Conservation (phyloP, 2,888 invertebrate species). For the Epirrhoe alternata region DNA sequence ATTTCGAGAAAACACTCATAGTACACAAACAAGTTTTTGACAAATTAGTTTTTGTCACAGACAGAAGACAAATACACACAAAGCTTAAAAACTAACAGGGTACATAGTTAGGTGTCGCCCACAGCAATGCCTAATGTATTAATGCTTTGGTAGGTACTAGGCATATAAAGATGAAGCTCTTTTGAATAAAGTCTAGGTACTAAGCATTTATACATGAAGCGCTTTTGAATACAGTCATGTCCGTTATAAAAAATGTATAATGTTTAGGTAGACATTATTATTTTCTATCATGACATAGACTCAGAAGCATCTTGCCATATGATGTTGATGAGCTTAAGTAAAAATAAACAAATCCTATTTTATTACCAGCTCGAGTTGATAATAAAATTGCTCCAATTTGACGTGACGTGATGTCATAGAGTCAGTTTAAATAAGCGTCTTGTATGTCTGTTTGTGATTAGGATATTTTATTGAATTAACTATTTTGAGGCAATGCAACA, state of each 20-base stretch:
- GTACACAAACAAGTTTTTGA: no score
- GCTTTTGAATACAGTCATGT: no score
- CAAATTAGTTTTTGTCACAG: no score
- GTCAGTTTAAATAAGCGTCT: constrained; percentile 9
- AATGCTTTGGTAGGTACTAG: no score
- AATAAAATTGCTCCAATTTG: constrained; percentile 77
- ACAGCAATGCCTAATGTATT: no score
- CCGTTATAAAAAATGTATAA: not conserved
- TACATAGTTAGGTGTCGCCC: no score
- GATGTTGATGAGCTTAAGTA: constrained; percentile 53
- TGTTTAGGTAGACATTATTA: not conserved
- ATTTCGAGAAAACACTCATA: no score
- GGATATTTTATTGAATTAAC: not conserved
- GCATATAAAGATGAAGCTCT: no score
- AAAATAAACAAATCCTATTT: constrained; percentile 75
- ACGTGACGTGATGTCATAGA: constrained; percentile 69
- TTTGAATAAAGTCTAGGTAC: no score
- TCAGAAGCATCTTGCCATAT: constrained; percentile 42
- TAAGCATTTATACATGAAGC: no score
- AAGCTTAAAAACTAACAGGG: no score
- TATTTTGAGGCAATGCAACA: not conserved
- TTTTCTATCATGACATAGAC: constrained; percentile 2
- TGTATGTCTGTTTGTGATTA: constrained; percentile 2
- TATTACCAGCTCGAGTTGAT: constrained; percentile 73
- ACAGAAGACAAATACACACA: no score